These are phyloP conservation scores for Calonectris borealis DNA, from an alignment of 2,113 vertebrate genomes.

Conservation along the genomic window DNA sequence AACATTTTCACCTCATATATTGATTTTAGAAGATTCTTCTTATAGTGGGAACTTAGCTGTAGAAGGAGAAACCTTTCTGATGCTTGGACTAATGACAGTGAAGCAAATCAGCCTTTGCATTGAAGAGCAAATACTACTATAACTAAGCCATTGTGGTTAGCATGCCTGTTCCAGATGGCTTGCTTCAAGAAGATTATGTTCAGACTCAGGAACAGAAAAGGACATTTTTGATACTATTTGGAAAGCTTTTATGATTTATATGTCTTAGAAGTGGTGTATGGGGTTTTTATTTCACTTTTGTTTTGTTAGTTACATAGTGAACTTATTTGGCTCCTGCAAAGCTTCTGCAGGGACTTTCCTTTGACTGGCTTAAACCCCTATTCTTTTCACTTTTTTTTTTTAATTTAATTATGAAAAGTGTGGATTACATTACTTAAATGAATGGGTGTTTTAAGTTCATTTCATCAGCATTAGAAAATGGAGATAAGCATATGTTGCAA, in stretches of 20 bases:
- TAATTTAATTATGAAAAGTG: slow-evolving; percentile 33
- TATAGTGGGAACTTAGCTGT: not conserved
- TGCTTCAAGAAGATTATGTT: slow-evolving; percentile 51
- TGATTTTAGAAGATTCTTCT: slow-evolving; percentile 32
- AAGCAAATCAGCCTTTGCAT: slow-evolving; percentile 17
- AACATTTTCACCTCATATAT: slow-evolving; percentile 16
- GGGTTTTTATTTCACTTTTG: slow-evolving; percentile 27
- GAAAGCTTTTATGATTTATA: slow-evolving; percentile 47
- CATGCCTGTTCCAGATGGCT: slow-evolving; percentile 49
- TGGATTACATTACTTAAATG: slow-evolving; percentile 42
- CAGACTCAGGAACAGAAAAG: slow-evolving; percentile 25
- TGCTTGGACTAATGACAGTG: slow-evolving; percentile 22
- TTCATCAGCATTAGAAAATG: slow-evolving; percentile 37
- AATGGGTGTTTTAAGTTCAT: slow-evolving; percentile 30
- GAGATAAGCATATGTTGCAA: slow-evolving; percentile 19
- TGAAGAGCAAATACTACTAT: slow-evolving; percentile 12
- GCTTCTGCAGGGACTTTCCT: not conserved
- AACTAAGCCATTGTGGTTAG: slow-evolving; percentile 31
- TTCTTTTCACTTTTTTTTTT: not conserved
- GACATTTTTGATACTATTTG: slow-evolving; percentile 30
- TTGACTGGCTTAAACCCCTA: slow-evolving; percentile 13
- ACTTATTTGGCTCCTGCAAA: slow-evolving; percentile 39
- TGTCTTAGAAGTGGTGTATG: slow-evolving; percentile 35
- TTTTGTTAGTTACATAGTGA: slow-evolving; percentile 31
- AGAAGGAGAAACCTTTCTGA: not conserved